These are phyloP conservation scores for Carduelis carduelis DNA, from an alignment of 2,797 vertebrate species.

Conservation along the genomic window DNA sequence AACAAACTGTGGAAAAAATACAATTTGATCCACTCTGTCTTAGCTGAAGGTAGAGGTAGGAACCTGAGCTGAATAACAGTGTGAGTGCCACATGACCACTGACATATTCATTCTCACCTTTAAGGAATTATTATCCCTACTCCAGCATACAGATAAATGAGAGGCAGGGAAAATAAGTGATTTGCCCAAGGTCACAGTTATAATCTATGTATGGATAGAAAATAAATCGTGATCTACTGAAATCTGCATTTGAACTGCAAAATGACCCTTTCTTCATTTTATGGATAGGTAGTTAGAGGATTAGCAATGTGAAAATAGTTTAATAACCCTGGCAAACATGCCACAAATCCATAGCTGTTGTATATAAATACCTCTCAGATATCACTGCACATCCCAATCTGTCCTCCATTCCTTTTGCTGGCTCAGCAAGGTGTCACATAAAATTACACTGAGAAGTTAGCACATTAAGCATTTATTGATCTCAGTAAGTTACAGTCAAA, in stretches of 20 bases:
- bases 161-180: not conserved
- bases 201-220: not conserved
- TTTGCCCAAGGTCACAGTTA: not conserved
- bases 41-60: not conserved
- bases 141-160: not conserved
- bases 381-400: not conserved
- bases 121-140: not conserved
- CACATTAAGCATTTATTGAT: slow-evolving; percentile 50
- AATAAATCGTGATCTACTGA: not conserved
- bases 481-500: slow-evolving; percentile 17
- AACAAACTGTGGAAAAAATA: not conserved
- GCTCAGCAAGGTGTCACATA: slow-evolving; percentile 26
- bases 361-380: slow-evolving; percentile 23
- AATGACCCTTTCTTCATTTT: not conserved
- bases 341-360: not conserved
- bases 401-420: not conserved
- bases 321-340: not conserved
- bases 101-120: not conserved
- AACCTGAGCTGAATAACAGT: not conserved
- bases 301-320: not conserved
- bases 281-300: not conserved
- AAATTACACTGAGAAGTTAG: slow-evolving; percentile 21
- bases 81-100: not conserved
- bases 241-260: not conserved
- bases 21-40: not conserved